Percentiles rank a stretch among this genome's conserved stretches.
phyloP scores from a whole-genome alignment of 2,113 vertebrate species.

The Otolemur garnettii region DNA sequence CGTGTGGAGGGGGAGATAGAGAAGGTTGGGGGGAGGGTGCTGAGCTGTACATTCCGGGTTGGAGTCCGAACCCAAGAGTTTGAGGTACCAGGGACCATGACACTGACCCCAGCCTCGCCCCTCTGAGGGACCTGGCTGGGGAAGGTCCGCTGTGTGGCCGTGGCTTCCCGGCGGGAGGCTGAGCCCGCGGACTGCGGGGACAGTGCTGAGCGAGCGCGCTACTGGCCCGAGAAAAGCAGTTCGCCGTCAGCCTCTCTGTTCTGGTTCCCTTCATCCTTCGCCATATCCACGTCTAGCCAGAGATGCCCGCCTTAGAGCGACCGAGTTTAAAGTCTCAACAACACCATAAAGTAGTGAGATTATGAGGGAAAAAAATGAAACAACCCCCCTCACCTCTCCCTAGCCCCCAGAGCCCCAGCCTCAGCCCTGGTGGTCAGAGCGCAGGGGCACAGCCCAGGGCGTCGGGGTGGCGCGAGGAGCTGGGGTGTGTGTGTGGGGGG shows the following conservation, averaged over 20 bases:
- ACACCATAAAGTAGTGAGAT: neutral
- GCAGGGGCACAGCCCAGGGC: neutral
- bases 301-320: neutral
- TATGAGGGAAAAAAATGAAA: neutral
- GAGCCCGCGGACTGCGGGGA: fast-evolving
- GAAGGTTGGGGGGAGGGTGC: neutral
- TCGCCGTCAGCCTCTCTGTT: neutral
- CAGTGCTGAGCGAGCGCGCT: neutral
- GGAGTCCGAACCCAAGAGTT: neutral
- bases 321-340: neutral
- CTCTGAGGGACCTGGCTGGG: neutral
- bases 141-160: fast-evolving
- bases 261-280: neutral
- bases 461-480: neutral
- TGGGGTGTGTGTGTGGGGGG: neutral
- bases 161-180: neutral
- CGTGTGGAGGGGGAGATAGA: neutral
- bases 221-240: no score
- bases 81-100: neutral
- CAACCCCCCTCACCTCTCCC: neutral
- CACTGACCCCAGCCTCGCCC: neutral
- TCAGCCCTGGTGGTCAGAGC: neutral
- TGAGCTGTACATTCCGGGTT: neutral
- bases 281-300: neutral
- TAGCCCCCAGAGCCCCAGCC: neutral